These are phyloP conservation scores for Lithobates pipiens DNA, from an alignment of 2,797 vertebrate species.

Conservation along the genomic window DNA sequence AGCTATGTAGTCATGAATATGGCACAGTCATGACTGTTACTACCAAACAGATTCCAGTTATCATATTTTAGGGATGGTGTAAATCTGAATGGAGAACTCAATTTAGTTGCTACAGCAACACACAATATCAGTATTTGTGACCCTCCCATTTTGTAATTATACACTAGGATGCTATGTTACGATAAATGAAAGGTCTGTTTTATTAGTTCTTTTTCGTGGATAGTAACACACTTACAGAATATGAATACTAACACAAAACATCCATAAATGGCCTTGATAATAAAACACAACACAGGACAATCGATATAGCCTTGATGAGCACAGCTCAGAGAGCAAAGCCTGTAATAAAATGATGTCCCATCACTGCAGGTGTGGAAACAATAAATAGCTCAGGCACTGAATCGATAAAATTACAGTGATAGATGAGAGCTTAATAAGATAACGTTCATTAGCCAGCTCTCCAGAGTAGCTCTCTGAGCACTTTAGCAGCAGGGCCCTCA, in stretches of 20 bases:
- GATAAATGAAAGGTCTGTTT: background rate
- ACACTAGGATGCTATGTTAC: too few species aligned
- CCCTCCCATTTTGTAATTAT: background rate
- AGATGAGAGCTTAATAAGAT: slow-evolving; percentile 61
- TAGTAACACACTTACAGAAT: background rate
- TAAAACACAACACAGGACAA: slow-evolving; percentile 4
- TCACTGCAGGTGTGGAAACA: slow-evolving; percentile 60
- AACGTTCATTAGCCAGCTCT: slow-evolving; percentile 56
- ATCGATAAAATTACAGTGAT: slow-evolving; percentile 61
- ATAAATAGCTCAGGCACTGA: slow-evolving; percentile 50
- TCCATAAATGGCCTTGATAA: background rate
- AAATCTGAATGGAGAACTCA: background rate
- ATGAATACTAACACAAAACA: background rate
- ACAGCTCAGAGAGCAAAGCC: slow-evolving; percentile 25
- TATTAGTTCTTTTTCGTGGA: background rate
- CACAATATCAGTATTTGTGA: background rate
- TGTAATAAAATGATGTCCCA: slow-evolving; percentile 52
- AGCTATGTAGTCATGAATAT: background rate
- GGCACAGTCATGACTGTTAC: too few species aligned
- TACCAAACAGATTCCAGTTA: background rate
- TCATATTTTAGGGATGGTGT: too few species aligned
- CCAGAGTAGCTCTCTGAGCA: slow-evolving; percentile 54
- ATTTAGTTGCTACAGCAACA: too few species aligned
- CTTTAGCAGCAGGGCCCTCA: slow-evolving; percentile 55
- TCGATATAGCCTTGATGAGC: slow-evolving; percentile 30